Evolutionary conservation across 2,113 vertebrate genomes (phyloP), one percentile per base, ranked within the genome.

Genomic region (Hyperopisus bebe): DNA sequence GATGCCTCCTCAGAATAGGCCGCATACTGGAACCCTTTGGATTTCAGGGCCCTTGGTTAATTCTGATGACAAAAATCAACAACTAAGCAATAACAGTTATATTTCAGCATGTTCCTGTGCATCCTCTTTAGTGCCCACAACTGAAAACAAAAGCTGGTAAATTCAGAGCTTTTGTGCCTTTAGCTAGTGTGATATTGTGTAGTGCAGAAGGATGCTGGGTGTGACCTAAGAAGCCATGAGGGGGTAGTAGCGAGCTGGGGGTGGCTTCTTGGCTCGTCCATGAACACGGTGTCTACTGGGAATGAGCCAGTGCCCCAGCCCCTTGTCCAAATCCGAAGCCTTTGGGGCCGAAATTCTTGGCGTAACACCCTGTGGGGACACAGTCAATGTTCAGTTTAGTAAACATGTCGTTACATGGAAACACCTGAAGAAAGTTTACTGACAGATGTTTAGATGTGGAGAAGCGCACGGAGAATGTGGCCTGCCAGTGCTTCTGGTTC

Each of bases 301-400:
- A 96, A 91, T 99, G 97, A 91, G 97, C 95, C 86, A 99, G 93
- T 0, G 98, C 98, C 44, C 98, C 98, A 0, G 98, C 98, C 0
- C 98, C 98, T 90, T 99, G 97, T 80, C 98, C 98, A 0, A 98
- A 99, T 74, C 98, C 98, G 84, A 99, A 99, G 58, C 98, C 98
- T 91, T 99, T 99, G 62, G 97, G 98, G 62, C 98, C 98, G 2
- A 99, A 99, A 93, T 97, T 98, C 95, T 99, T 99, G 74, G 97
- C 97, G 0, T 99, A 99, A 94, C 98, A 99, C 90, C 94, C 98
- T 99, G 96, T 90, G 66, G 89, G 94, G 48, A 31, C 89, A 92
- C 87, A 90, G 0, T 82, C 0, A 86, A 66, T 24, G 47, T 10
- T 55, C 6, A 85, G 77, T 39, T 62, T 58, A 53, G 47, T 82